These are phyloP conservation scores for Stomorhina lunata DNA, from an alignment of 2,888 invertebrate genomes.

Conservation along the genomic window DNA sequence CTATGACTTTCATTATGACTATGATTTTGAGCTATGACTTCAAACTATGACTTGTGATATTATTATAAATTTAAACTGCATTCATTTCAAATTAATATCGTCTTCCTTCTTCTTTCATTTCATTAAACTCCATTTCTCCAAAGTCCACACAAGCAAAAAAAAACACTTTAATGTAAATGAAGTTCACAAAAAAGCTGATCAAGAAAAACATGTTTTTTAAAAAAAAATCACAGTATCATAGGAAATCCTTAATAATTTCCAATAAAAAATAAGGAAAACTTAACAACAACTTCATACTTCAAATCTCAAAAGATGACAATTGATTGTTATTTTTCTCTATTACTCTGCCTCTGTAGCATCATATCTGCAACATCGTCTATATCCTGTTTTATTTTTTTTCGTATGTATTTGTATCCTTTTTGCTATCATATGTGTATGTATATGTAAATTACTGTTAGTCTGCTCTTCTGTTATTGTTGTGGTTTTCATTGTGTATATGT, in stretches of 20 bases:
- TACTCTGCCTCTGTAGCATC: background rate
- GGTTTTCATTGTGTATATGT: constrained; percentile 62
- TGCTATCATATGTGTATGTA: constrained; percentile 46
- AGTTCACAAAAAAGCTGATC: background rate
- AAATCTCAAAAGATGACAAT: constrained; percentile 62
- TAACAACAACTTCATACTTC: constrained; percentile 14
- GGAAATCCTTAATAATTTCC: constrained; percentile 55
- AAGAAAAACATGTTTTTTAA: constrained; percentile 23
- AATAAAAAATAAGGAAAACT: constrained; percentile 15
- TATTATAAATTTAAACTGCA: background rate
- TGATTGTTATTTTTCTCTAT: constrained; percentile 25
- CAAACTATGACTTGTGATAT: background rate
- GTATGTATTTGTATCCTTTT: constrained; percentile 32
- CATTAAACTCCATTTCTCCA: constrained; percentile 24
- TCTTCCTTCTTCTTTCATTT: background rate
- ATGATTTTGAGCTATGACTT: too few species aligned
- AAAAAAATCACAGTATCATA: constrained; percentile 44
- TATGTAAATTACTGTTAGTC: constrained; percentile 65
- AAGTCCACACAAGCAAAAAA: constrained; percentile 6
- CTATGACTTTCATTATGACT: too few species aligned
- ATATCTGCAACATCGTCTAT: background rate
- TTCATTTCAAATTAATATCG: background rate
- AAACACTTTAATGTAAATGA: background rate
- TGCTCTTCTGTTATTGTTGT: constrained; percentile 63
- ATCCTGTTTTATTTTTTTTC: background rate